These are phyloP conservation scores for Mythimna albipuncta DNA, from an alignment of 2,888 invertebrate species.

Conservation along the genomic window DNA sequence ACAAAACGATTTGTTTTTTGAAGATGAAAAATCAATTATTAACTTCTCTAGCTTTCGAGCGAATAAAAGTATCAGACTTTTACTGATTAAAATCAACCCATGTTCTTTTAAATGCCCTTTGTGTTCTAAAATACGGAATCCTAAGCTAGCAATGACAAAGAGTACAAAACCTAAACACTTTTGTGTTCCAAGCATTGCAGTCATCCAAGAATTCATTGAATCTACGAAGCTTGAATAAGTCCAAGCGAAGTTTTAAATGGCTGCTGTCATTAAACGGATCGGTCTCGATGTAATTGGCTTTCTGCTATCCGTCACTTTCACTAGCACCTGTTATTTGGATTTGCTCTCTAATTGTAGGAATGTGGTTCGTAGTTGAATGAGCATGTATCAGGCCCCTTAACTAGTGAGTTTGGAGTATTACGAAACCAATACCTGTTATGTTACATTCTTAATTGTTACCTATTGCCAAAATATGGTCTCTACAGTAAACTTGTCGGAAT, in stretches of 20 bases:
- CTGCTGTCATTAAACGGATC: slow-evolving; percentile 44
- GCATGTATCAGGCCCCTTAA: slow-evolving; percentile 21
- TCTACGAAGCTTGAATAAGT: slow-evolving; percentile 26
- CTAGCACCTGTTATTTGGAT: slow-evolving; percentile 57
- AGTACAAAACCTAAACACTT: slow-evolving; percentile 16
- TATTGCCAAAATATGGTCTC: not conserved
- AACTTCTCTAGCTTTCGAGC: too few relatives aligned
- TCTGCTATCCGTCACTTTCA: slow-evolving; percentile 63
- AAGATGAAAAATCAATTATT: too few relatives aligned
- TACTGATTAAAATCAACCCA: too few relatives aligned
- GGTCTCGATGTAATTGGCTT: slow-evolving; percentile 63
- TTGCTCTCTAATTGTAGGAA: slow-evolving; percentile 63
- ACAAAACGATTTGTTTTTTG: too few relatives aligned
- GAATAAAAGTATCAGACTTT: too few relatives aligned
- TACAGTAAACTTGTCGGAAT: too few relatives aligned
- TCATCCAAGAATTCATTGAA: slow-evolving; percentile 21
- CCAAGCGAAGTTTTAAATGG: slow-evolving; percentile 37
- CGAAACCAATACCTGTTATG: slow-evolving; percentile 15
- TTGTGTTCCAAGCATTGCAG: slow-evolving; percentile 24
- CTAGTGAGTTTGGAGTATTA: slow-evolving; percentile 29
- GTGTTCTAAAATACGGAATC: too few relatives aligned
- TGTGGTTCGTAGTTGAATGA: slow-evolving; percentile 51
- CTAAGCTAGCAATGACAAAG: not conserved
- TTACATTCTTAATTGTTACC: slow-evolving; percentile 7
- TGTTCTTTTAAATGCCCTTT: too few relatives aligned